Evolutionary conservation across 2,797 vertebrate species (phyloP).

Genomic region (Pangasius krempfi): DNA sequence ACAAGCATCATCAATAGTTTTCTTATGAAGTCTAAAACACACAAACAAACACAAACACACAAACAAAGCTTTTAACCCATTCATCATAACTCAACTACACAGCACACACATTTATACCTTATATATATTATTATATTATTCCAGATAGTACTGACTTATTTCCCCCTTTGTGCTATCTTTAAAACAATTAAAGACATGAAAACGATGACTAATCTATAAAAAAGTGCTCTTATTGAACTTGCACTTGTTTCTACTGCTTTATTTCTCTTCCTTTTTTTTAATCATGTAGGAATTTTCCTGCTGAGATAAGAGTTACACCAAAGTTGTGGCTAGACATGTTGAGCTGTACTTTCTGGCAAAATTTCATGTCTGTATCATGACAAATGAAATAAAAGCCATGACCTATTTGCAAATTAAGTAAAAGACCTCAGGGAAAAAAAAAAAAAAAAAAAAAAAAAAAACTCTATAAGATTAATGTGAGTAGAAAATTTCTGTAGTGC

Average conservation of each 20-base stretch:
- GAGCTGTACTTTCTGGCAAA: too few relatives aligned
- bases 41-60: neutral
- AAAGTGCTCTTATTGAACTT: too few relatives aligned
- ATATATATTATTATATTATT: neutral
- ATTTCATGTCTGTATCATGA: too few relatives aligned
- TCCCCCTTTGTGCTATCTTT: neutral
- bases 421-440: neutral
- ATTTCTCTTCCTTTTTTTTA: too few relatives aligned
- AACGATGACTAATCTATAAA: too few relatives aligned
- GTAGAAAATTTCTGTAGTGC: neutral
- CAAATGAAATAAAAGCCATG: neutral
- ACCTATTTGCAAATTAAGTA: neutral
- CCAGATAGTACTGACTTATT: too few relatives aligned
- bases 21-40: conserved; percentile 77
- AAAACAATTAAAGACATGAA: too few relatives aligned
- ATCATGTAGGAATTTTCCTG: too few relatives aligned
- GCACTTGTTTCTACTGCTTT: too few relatives aligned
- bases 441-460: neutral
- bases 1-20: conserved; percentile 79
- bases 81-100: neutral
- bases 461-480: neutral
- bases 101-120: neutral
- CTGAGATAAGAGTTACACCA: too few relatives aligned
- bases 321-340: too few relatives aligned
- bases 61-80: neutral